These are phyloP conservation scores for Gymnobelideus leadbeateri DNA, from an alignment of 2,113 vertebrate genomes.

Conservation along the genomic window DNA sequence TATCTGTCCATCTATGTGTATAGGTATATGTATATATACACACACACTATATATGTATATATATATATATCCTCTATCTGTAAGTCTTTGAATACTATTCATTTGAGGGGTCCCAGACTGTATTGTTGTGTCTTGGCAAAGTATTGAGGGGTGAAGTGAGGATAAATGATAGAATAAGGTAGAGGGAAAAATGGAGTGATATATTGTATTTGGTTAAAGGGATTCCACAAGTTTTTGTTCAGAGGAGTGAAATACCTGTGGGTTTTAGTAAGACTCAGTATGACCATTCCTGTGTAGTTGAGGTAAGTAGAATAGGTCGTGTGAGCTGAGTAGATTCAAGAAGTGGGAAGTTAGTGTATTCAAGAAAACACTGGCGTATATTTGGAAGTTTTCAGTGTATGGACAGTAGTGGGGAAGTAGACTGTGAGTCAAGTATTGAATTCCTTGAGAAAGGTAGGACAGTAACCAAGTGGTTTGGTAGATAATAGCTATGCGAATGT, in stretches of 20 bases:
- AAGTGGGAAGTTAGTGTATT: neutral
- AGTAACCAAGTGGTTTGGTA: neutral
- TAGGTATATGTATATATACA: too few relatives aligned
- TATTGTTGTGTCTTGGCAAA: neutral
- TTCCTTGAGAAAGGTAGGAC: neutral
- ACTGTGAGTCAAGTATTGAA: neutral
- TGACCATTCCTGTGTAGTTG: neutral
- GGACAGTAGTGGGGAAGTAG: too few relatives aligned
- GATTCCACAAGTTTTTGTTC: neutral
- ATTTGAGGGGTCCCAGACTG: too few relatives aligned
- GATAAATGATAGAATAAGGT: neutral
- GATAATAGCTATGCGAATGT: neutral
- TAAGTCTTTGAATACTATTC: too few relatives aligned
- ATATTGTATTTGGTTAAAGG: neutral
- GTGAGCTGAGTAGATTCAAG: neutral
- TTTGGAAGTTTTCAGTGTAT: neutral
- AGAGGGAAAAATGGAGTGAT: neutral
- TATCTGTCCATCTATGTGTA: too few relatives aligned
- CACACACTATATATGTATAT: too few relatives aligned
- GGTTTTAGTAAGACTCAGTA: neutral
- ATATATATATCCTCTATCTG: too few relatives aligned
- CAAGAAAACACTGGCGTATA: neutral
- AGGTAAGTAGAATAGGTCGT: neutral
- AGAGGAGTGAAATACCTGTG: neutral
- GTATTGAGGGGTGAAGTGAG: neutral